Conservation (phyloP, 2,888 invertebrate species). For the Lasioglossum pauxillum region DNA sequence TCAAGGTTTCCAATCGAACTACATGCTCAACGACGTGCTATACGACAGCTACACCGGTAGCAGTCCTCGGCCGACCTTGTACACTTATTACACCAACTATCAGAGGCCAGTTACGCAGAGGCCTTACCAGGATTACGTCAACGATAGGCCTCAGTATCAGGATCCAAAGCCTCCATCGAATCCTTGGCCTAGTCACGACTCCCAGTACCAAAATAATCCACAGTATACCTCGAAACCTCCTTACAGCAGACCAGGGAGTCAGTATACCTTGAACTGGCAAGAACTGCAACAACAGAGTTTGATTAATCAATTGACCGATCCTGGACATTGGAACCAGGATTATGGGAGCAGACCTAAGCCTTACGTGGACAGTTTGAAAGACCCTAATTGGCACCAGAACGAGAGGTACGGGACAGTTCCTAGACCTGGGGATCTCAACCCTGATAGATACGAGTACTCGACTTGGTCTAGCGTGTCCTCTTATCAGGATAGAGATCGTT, state of each 20-base stretch:
- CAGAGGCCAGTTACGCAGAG: slow-evolving; percentile 44
- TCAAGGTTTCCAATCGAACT: slow-evolving; percentile 70
- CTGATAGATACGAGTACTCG: slow-evolving; percentile 21
- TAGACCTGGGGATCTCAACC: neutral
- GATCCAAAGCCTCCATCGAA: neutral
- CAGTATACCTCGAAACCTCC: slow-evolving; percentile 15
- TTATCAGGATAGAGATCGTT: neutral
- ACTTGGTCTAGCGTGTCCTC: slow-evolving; percentile 7
- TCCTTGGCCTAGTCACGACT: slow-evolving; percentile 13
- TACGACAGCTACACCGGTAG: slow-evolving; percentile 67
- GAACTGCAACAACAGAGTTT: slow-evolving; percentile 32
- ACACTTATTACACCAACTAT: slow-evolving; percentile 69
- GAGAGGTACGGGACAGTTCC: neutral
- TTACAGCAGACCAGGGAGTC: slow-evolving; percentile 18
- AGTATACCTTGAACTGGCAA: slow-evolving; percentile 25
- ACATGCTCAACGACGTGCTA: slow-evolving; percentile 60
- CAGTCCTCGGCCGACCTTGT: slow-evolving; percentile 68
- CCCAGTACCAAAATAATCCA: neutral
- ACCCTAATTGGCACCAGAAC: neutral
- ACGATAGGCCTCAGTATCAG: slow-evolving; percentile 25
- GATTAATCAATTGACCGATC: neutral
- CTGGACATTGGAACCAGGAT: slow-evolving; percentile 26
- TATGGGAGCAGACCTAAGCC: slow-evolving; percentile 28
- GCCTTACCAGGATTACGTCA: slow-evolving; percentile 23
- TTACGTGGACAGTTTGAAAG: slow-evolving; percentile 1